Evolutionary conservation across 2,797 vertebrate genomes (phyloP).

Genomic region (Argya squamiceps): DNA sequence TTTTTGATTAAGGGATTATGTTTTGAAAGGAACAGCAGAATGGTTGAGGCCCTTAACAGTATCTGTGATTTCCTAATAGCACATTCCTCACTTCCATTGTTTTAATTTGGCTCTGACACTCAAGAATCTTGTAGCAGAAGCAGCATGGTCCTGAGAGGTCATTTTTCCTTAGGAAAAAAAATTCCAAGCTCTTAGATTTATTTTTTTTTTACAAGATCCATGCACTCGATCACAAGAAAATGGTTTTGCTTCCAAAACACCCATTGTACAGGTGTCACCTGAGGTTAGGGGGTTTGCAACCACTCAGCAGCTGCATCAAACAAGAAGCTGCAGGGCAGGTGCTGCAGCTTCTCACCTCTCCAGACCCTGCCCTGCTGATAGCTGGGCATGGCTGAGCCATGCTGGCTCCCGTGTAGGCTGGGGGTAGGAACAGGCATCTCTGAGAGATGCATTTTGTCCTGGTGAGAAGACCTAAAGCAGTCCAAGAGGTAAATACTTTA

Average conservation of each 20-base stretch:
- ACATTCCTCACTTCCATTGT: background rate
- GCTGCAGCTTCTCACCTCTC: background rate
- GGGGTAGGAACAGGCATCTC: background rate
- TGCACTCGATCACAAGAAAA: background rate
- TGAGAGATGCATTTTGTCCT: background rate
- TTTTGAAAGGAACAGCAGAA: background rate
- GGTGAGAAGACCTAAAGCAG: background rate
- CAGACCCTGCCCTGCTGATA: background rate
- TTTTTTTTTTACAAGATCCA: background rate
- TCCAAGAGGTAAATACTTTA: background rate
- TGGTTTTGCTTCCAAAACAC: background rate
- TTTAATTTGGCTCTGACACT: background rate
- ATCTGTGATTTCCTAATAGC: background rate
- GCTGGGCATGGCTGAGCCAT: accelerated
- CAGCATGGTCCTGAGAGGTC: background rate
- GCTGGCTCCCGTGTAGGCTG: background rate
- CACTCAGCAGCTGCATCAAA: background rate
- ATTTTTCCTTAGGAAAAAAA: background rate
- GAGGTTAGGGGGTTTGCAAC: background rate
- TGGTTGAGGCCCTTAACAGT: background rate
- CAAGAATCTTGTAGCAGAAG: background rate
- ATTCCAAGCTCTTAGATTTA: background rate
- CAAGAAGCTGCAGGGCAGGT: background rate
- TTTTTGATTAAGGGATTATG: background rate
- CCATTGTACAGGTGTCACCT: background rate